Evolutionary conservation across 1,140 invertebrate genomes (phyloP).

Genomic region (Apis mellifera): Amel_HAv3.1 CM009937.2:8839001-8839500

Average conservation of each 20-base stretch:
- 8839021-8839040: background rate
- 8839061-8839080: conserved; percentile 50
- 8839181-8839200: conserved; percentile 90
- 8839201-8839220: conserved; percentile 82
- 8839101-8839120: conserved; percentile 1
- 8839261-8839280: conserved; percentile 73
- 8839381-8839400: conserved; percentile 35
- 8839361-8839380: background rate
- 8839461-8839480: conserved; percentile 71
- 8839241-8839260: conserved; percentile 76
- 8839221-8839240: conserved; percentile 84
- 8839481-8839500: conserved; percentile 70
- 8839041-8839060: background rate
- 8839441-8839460: conserved; percentile 72
- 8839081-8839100: conserved; percentile 47
- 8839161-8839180: conserved; percentile 86
- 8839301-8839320: conserved; percentile 71
- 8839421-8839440: conserved; percentile 34
- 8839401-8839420: background rate
- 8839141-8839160: background rate
- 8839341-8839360: conserved; percentile 43
- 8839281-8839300: conserved; percentile 78
- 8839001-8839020: background rate
- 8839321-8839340: conserved; percentile 68
- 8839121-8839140: conserved; percentile 31